Evolutionary conservation across 2,888 invertebrate species (phyloP), one percentile per base, ranked within the genome.

Genomic region (Eustalomyia histrio): DNA sequence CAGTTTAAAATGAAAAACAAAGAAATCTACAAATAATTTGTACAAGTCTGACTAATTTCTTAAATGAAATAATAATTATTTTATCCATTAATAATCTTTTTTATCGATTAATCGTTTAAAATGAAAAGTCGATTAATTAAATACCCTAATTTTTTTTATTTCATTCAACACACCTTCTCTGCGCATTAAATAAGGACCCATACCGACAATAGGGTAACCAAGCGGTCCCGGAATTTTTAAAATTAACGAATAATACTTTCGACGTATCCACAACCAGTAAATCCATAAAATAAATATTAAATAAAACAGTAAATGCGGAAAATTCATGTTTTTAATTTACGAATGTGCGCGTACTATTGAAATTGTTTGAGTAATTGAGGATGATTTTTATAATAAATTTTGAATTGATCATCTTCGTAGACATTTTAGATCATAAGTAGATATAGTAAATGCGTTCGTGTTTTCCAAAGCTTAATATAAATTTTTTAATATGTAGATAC

Each of bases 161-260:
- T 29, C 9, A 33, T 39, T 17, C 7, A 21, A 80, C 69, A 79
- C 84, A 90, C 89, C 88, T 87, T 89, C 87, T 55, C 86, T 86
- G 14, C 82, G 84, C 50, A 80, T 68, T 35, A 89, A 69, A 60
- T 84, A 85, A 33, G 84, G 85, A 0, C 86, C 88, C 87, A 88
- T 86, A 64, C 89, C 89, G 58, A 90, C 3, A 4, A 89, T 60
- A 0, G 89, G 89, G 83, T 86, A 89, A 53, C 90, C 89, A 29
- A 85, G 18, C 1, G 89, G 89, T 0, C 89, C 90, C 12, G 88
- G 86, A 33, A 90, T 83, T 81, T 87, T 86, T 0, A 86, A 83
- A 1, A 84, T 84, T 10, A 90, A 74, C 12, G 85, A 63, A 69
- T 89, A 90, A 64, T 84, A 89, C 71, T 85, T 85, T 24, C 90